phyloP scores from a whole-genome alignment of 2,888 invertebrate genomes.

The Aelia acuminata region DNA sequence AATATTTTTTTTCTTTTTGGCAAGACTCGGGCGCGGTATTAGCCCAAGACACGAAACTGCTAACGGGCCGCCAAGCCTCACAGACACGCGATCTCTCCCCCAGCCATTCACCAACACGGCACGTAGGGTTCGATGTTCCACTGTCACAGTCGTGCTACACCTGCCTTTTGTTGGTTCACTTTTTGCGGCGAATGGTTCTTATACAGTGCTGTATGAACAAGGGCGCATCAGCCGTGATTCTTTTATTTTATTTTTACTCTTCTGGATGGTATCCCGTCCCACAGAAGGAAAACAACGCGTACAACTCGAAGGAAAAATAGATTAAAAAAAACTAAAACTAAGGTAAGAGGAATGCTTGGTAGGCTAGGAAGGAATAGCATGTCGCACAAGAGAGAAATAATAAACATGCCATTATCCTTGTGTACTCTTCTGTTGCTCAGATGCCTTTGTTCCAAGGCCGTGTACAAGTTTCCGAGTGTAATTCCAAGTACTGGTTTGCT shows the following conservation, averaged over 20 bases:
- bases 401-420: neutral
- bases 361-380: neutral
- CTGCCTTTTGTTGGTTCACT: neutral
- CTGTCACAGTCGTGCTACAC: slow-evolving; percentile 19
- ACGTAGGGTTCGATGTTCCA: slow-evolving; percentile 10
- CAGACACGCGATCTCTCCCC: neutral
- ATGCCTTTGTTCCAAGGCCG: neutral
- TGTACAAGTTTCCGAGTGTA: neutral
- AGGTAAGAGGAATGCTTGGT: neutral
- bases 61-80: neutral
- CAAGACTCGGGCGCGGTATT: neutral
- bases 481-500: neutral
- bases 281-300: neutral
- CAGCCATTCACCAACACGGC: slow-evolving; percentile 24
- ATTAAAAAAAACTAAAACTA: neutral
- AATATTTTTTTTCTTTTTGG: too few species aligned
- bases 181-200: neutral
- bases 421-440: neutral
- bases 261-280: neutral
- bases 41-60: neutral
- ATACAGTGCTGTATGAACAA: neutral
- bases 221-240: neutral
- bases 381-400: neutral
- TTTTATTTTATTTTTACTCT: neutral
- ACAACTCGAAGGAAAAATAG: neutral